These are phyloP conservation scores for Micrastur ruficollis DNA, from an alignment of 2,797 vertebrate genomes.

Conservation along the genomic window DNA sequence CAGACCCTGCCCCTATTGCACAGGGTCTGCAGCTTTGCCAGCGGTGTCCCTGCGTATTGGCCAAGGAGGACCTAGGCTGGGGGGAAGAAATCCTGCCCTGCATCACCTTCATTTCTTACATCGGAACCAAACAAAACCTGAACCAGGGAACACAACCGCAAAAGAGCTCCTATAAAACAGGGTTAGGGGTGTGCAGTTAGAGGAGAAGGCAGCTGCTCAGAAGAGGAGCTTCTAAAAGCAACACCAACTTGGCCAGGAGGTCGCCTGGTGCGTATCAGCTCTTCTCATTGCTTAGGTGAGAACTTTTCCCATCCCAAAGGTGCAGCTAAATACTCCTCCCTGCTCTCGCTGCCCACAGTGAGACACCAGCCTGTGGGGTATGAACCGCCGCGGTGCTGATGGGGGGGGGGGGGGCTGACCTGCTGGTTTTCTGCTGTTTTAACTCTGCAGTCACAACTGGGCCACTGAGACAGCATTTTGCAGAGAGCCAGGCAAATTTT, in stretches of 20 bases:
- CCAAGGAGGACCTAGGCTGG: not conserved
- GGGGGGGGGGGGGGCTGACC: not conserved
- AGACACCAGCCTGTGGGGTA: rapidly evolving
- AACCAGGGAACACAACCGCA: rapidly evolving
- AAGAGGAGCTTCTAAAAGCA: not conserved
- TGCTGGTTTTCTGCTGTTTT: not conserved
- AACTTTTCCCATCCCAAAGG: not conserved
- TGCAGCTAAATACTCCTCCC: not conserved
- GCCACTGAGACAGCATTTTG: not conserved
- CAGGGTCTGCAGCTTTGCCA: not conserved
- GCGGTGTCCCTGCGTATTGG: rapidly evolving
- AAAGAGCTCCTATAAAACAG: not conserved
- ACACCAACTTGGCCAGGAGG: not conserved
- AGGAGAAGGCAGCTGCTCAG: not conserved
- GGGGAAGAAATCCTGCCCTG: not conserved
- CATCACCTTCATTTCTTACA: not conserved
- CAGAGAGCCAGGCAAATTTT: not conserved
- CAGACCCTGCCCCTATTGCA: not conserved
- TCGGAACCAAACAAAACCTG: not conserved
- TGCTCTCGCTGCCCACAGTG: rapidly evolving
- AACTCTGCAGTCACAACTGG: not conserved
- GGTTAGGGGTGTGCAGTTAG: not conserved
- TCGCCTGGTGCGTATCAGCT: not conserved
- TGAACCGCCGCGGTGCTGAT: rapidly evolving
- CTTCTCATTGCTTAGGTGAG: not conserved